phyloP scores from a whole-genome alignment of 2,113 vertebrate species.

The Scolopax mira region DNA sequence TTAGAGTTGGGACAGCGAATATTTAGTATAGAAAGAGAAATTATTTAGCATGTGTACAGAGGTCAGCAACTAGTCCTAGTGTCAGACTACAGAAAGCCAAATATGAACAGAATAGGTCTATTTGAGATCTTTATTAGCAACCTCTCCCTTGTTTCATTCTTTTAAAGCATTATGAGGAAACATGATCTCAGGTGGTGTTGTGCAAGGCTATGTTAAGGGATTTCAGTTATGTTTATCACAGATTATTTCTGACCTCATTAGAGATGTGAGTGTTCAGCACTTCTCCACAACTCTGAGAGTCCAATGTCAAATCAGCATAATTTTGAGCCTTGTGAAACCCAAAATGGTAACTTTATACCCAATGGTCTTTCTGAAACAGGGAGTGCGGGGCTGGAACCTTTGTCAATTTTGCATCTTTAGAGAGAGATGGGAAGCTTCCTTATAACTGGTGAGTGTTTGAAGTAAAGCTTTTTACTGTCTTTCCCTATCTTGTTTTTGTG shows the following conservation, averaged over 20 bases:
- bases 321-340: neutral
- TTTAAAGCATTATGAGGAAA: neutral
- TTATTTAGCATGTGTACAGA: neutral
- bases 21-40: neutral
- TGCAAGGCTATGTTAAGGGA: neutral
- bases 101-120: neutral
- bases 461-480: neutral
- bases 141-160: neutral
- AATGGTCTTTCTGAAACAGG: slow-evolving; percentile 72
- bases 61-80: neutral
- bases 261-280: neutral
- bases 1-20: neutral
- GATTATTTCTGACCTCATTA: neutral
- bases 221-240: neutral
- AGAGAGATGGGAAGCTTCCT: slow-evolving; percentile 93
- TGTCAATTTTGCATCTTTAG: slow-evolving; percentile 94
- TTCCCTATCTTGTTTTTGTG: neutral
- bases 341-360: neutral
- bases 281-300: neutral
- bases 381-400: slow-evolving; percentile 95
- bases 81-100: neutral
- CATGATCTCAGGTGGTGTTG: neutral
- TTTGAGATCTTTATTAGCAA: neutral
- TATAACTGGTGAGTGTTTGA: slow-evolving; percentile 90
- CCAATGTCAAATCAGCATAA: neutral